Conservation (phyloP, 1,140 invertebrate genomes). For the Drosophila jambulina region DNA sequence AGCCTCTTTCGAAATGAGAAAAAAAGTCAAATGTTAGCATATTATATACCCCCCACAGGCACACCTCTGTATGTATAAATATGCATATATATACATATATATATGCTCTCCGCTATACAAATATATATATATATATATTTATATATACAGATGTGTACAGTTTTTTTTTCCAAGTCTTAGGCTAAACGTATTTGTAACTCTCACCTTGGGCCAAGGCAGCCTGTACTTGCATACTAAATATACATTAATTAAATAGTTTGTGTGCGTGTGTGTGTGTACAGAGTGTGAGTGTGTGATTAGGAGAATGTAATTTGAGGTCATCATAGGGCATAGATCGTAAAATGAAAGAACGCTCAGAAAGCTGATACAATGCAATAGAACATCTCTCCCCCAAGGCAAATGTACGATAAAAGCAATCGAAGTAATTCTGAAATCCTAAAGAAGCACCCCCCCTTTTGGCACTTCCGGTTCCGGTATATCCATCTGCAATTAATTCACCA, state of each 20-base stretch:
- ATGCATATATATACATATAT: constrained; percentile 19
- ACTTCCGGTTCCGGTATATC: constrained; percentile 28
- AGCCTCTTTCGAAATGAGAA: constrained; percentile 78
- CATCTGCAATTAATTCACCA: constrained; percentile 4
- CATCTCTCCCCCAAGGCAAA: background rate
- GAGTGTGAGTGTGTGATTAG: constrained; percentile 3
- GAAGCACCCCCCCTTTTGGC: background rate
- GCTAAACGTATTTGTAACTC: constrained; percentile 41
- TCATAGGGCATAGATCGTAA: constrained; percentile 24
- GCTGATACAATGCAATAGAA: constrained; percentile 8
- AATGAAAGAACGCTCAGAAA: constrained; percentile 28
- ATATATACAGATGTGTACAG: constrained; percentile 34
- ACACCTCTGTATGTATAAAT: constrained; percentile 4
- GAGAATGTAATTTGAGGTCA: constrained; percentile 9
- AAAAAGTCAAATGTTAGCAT: constrained; percentile 78
- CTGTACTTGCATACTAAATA: constrained; percentile 50
- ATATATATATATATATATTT: constrained; percentile 9
- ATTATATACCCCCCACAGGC: constrained; percentile 28
- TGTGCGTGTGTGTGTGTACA: constrained; percentile 26
- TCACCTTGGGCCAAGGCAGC: constrained; percentile 42
- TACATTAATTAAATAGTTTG: constrained; percentile 24
- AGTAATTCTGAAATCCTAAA: background rate
- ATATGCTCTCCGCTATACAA: background rate
- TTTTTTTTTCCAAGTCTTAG: constrained; percentile 52
- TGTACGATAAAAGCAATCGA: constrained; percentile 8